A percentile compares a stretch with the other conserved stretches of the same genome.
phyloP scores from a whole-genome alignment of 2,888 invertebrate genomes.

The Heliconius aoede region DNA sequence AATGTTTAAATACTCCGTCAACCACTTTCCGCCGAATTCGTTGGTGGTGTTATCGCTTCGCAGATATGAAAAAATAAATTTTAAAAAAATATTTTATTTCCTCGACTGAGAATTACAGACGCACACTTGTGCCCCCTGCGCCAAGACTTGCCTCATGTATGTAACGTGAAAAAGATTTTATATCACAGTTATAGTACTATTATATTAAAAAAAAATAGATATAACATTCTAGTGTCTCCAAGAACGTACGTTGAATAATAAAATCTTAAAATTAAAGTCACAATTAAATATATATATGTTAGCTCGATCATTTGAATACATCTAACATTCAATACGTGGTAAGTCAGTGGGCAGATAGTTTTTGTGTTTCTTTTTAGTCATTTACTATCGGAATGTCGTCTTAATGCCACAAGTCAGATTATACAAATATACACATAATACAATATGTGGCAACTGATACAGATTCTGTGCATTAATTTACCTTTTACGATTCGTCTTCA shows the following conservation, averaged over 20 bases:
- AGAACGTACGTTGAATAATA: no score
- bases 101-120: no score
- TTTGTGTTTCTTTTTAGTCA: conserved; percentile 35
- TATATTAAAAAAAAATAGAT: no score
- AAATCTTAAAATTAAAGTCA: background rate
- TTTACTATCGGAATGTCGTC: conserved; percentile 34
- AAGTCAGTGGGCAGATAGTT: conserved; percentile 32
- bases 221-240: no score
- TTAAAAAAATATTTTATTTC: no score
- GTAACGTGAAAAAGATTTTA: background rate
- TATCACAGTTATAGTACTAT: background rate
- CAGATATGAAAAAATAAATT: no score
- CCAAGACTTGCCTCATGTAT: no score
- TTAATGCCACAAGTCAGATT: conserved; percentile 35
- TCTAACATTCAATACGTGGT: conserved; percentile 5
- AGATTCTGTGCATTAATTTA: background rate
- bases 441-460: conserved; percentile 7
- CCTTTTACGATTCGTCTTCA: background rate
- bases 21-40: no score
- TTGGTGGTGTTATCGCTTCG: no score
- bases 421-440: background rate
- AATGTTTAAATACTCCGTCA: no score
- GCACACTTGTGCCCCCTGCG: no score
- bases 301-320: conserved; percentile 7
- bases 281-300: background rate